Evolutionary conservation across 2,113 vertebrate genomes (phyloP).

Genomic region (Pteropus alecto): DNA sequence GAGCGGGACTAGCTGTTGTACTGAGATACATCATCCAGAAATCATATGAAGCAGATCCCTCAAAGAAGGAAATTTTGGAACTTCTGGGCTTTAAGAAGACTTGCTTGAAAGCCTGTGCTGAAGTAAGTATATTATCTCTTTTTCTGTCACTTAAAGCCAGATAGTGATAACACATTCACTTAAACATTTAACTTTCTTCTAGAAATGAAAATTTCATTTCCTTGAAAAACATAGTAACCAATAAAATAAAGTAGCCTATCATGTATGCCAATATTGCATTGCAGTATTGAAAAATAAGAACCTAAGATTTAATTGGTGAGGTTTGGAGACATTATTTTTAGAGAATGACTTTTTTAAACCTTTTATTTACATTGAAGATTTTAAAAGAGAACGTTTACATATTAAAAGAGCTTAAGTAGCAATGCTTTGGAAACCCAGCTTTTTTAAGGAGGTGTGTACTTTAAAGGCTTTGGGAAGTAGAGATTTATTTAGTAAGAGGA

Average conservation of each 20-base stretch:
- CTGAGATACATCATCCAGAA: slow-evolving; percentile 91
- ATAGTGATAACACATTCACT: background rate
- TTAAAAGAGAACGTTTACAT: background rate
- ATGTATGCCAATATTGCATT: background rate
- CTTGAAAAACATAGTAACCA: background rate
- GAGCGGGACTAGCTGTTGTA: slow-evolving; percentile 95
- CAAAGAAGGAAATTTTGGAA: slow-evolving; percentile 87
- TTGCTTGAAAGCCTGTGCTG: slow-evolving; percentile 97
- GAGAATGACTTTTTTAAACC: background rate
- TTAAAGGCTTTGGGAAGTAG: background rate
- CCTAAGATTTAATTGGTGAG: background rate
- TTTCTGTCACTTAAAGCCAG: background rate
- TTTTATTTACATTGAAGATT: background rate
- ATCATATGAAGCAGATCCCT: slow-evolving; percentile 83
- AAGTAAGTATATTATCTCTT: slow-evolving; percentile 86
- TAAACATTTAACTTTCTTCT: background rate
- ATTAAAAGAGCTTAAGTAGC: background rate
- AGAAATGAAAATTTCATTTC: background rate
- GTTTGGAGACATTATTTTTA: slow-evolving; percentile 18
- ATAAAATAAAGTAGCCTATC: background rate
- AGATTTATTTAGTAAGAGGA: background rate
- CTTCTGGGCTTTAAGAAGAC: slow-evolving; percentile 98
- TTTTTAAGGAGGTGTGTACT: background rate
- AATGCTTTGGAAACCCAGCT: background rate
- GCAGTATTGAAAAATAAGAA: background rate